A percentile compares a stretch with the other conserved stretches of the same genome.
Conservation (phyloP, 2,797 vertebrate genomes). For the Gymnoscopelus microlampas region DNA sequence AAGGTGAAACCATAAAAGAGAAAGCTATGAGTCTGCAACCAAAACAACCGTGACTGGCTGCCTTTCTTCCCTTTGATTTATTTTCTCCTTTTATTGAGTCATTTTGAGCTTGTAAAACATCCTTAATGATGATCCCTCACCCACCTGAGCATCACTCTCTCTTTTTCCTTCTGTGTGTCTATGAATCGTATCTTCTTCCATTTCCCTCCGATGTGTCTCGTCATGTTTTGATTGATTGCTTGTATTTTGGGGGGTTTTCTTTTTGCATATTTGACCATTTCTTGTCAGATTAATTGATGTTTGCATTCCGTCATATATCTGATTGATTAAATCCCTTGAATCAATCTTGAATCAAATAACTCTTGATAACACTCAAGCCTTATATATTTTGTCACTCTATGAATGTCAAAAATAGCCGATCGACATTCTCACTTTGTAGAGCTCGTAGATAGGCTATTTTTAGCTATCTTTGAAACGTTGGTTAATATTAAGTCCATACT, state of each 20-base stretch:
- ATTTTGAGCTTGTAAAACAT: slow-evolving; percentile 63
- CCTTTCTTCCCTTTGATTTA: slow-evolving; percentile 41
- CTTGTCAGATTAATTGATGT: slow-evolving; percentile 15
- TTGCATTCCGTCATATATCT: slow-evolving; percentile 18
- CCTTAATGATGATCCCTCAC: slow-evolving; percentile 54
- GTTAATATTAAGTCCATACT: not conserved
- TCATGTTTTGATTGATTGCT: not conserved
- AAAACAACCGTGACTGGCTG: slow-evolving; percentile 44
- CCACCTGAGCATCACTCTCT: slow-evolving; percentile 30
- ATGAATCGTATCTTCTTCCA: slow-evolving; percentile 33
- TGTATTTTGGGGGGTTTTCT: not conserved
- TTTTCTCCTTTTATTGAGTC: slow-evolving; percentile 52
- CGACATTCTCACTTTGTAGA: too few relatives aligned
- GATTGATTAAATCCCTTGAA: not conserved
- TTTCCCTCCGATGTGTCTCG: slow-evolving; percentile 1
- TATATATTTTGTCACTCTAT: not conserved
- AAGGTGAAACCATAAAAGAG: slow-evolving; percentile 73
- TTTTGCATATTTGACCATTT: slow-evolving; percentile 11
- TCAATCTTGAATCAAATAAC: not conserved
- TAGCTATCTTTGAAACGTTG: too few relatives aligned
- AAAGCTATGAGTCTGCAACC: slow-evolving; percentile 63
- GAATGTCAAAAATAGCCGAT: too few relatives aligned
- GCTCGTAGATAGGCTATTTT: too few relatives aligned
- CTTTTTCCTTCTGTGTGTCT: slow-evolving; percentile 38
- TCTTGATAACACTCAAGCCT: not conserved